Percentiles rank a stretch among this genome's conserved stretches.
Evolutionary conservation across 2,113 vertebrate species (phyloP).

Genomic region (Mugil cephalus): DNA sequence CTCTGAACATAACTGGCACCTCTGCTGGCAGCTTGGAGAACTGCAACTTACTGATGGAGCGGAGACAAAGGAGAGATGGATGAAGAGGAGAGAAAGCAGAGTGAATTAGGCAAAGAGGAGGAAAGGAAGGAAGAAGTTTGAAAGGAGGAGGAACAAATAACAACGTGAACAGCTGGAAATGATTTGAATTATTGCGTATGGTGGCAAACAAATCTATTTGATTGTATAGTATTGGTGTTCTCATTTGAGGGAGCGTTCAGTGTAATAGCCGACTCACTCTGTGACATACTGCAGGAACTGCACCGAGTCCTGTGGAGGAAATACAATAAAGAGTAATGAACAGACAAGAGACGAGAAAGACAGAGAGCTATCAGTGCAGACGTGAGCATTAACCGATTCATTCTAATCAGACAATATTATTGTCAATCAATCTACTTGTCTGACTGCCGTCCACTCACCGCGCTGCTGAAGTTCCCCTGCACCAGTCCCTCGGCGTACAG

Average conservation of each 20-base stretch:
- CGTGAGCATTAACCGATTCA: constrained; percentile 17
- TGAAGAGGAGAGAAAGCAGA: background rate
- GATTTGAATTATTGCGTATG: constrained; percentile 42
- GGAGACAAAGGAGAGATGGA: background rate
- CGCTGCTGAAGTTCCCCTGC: constrained; percentile 94
- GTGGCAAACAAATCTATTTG: constrained; percentile 53
- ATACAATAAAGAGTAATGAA: constrained; percentile 57
- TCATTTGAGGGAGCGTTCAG: constrained; percentile 46
- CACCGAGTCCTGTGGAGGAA: constrained; percentile 77
- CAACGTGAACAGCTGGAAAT: constrained; percentile 2
- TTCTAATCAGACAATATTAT: constrained; percentile 29
- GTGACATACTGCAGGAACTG: constrained; percentile 84
- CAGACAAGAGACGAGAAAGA: constrained; percentile 28
- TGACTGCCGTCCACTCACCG: constrained; percentile 81
- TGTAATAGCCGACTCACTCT: constrained; percentile 77
- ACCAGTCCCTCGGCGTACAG: constrained; percentile 94
- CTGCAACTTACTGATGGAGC: constrained; percentile 88
- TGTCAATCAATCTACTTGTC: constrained; percentile 41
- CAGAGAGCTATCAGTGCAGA: constrained; percentile 21
- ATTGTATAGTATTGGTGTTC: constrained; percentile 40
- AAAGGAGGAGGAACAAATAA: background rate
- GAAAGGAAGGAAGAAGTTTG: background rate
- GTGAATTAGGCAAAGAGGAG: background rate
- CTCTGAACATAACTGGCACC: constrained; percentile 94
- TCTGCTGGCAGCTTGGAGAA: constrained; percentile 86